Evolutionary conservation across 2,888 invertebrate genomes (phyloP), one percentile per base, ranked within the genome.

Genomic region (Dynastes tityus): DNA sequence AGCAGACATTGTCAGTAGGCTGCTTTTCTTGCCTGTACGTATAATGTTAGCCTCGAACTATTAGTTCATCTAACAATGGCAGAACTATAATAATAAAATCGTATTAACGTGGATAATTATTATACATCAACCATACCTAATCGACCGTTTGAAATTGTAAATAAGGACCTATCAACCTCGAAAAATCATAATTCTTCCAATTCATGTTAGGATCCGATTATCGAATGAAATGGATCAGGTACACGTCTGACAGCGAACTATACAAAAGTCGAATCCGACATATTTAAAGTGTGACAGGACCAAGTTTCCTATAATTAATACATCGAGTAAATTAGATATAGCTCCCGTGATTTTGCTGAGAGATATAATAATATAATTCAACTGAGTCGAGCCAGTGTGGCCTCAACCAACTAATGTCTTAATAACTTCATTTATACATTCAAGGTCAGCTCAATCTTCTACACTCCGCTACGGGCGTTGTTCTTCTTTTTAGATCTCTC

Each of bases 391-490:
- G 73, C 85, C 84, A 86, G 87, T 87, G 87, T 87, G 87, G 87
- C 87, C 86, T 83, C 84, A 83, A 85, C 87, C 87, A 86, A 86
- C 87, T 88, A 88, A 88, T 88, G 88, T 88, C 88, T 88, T 88
- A 88, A 88, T 88, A 88, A 88, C 88, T 88, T 88, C 88, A 88
- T 88, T 88, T 88, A 87, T 87, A 84, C 85, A 85, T 87, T 87
- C 88, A 88, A 88, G 88, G 88, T 86, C 88, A 87, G 84, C 81
- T 83, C 83, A 83, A 83, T 83, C 83, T 83, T 83, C 82, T 80
- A 82, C 81, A 80, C 80, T 80, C 79, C 74, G 81, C 82, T 80
- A 74, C 82, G 80, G 80, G 81, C 82, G 80, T 81, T 81, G 79
- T 82, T 82, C 81, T 82, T 81, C 79, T 80, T 82, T 81, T 82